Base-by-base conservation (phyloP, 2,888 invertebrate species). In the Synergus itoensis region DNA sequence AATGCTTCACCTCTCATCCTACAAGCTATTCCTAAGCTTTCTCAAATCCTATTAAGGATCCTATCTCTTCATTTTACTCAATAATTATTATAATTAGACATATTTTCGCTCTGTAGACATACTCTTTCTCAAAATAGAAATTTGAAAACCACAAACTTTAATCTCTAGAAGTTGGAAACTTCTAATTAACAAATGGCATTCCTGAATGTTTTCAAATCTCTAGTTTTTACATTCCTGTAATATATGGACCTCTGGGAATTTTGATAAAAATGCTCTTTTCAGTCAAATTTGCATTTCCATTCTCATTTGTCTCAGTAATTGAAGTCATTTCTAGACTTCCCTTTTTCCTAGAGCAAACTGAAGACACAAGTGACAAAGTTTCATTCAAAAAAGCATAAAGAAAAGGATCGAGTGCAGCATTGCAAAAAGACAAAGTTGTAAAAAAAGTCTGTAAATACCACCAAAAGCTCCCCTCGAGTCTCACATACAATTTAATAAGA, bases 351-450 rank as follows among this genome's bases (percentile, higher is more conserved):
- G 78, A 77, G n/a, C 80, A 76, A 0, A 85, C 64, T 77, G 21
- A 84, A 76, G 45, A 53, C 9, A 73, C 16, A 48, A 48, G 16
- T 0, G 88, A 88, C n/a, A 89, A 82, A 4, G 94, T 93, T 85
- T 94, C 93, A 53, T 94, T 93, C 9, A 95, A 89, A 84, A 94
- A 95, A 1, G 94, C 94, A 84, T 95, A 95, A 43, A 95, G 89
- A 75, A 95, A 92, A 0, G 95, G 95, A 92, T 95, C 94, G 40
- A 94, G 80, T 0, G 93, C 93, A 65, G 94, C 94, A 84, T 94
- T 94, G 5, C 93, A 79, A 60, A 94, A 87, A 7, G 93, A 93
- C n/a, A 95, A 86, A 5, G 93, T 87, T 12, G 93, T 93, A 5
- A 94, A 92, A n/a, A 89, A 83, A 79, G 93, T 93, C 84, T 93